Percentiles rank a stretch among this genome's conserved stretches.
Conservation (phyloP, 2,113 vertebrate genomes). For the Oriolus oriolus region DNA sequence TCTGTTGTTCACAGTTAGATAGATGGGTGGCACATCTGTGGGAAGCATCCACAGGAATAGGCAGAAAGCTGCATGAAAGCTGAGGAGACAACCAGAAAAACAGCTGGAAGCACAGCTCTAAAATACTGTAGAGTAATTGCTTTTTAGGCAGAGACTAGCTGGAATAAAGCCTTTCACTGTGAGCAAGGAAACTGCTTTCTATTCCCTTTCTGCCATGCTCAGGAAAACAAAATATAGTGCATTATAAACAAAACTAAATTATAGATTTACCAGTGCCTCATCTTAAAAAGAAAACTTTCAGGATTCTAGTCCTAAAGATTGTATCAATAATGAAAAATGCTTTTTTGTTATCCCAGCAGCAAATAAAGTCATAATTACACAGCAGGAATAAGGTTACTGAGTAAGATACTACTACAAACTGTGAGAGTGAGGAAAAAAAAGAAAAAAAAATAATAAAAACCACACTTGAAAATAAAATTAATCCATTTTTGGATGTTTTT, state of each 20-base stretch:
- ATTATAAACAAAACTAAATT: background rate
- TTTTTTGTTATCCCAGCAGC: background rate
- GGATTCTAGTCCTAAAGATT: background rate
- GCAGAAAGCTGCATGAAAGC: constrained; percentile 1
- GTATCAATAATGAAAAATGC: background rate
- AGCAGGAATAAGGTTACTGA: background rate
- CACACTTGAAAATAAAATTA: background rate
- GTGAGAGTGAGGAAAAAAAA: no score
- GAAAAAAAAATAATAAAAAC: background rate
- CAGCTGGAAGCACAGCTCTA: constrained; percentile 15
- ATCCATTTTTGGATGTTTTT: background rate
- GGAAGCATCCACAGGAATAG: background rate
- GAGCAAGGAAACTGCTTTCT: background rate
- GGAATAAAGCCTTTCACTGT: constrained; percentile 5
- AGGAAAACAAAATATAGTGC: background rate
- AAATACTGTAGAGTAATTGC: background rate
- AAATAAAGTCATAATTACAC: background rate
- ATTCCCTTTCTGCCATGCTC: background rate
- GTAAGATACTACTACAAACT: background rate
- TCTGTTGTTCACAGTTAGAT: background rate
- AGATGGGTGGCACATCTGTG: background rate
- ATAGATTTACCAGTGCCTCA: background rate
- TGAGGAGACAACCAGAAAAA: constrained; percentile 6
- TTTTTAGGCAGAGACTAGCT: background rate
- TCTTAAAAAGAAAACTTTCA: background rate